These are phyloP conservation scores for Paramormyrops hopkinsi DNA, from an alignment of 2,797 vertebrate genomes.

Conservation along the genomic window DNA sequence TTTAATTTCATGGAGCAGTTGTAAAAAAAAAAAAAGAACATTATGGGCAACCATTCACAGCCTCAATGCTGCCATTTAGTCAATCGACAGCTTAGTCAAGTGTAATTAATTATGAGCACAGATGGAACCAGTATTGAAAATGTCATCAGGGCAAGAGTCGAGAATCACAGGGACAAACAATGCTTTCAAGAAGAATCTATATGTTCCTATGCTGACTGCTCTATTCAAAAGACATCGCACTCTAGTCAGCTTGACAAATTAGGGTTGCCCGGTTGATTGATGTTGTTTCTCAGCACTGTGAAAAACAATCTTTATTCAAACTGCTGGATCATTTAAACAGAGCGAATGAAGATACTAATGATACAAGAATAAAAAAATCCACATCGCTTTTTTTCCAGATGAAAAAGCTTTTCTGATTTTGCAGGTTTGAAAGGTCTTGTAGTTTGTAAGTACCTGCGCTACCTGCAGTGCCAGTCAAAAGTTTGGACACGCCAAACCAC, in stretches of 20 bases:
- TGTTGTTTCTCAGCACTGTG: background rate
- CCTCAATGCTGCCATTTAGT: background rate
- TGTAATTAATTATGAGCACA: conserved; percentile 12
- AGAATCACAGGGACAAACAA: background rate
- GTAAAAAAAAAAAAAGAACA: background rate
- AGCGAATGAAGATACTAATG: background rate
- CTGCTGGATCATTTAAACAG: background rate
- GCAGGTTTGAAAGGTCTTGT: background rate
- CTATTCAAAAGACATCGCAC: background rate
- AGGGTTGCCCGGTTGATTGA: background rate
- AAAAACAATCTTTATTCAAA: conserved; percentile 12
- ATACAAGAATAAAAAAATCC: background rate
- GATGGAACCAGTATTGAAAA: background rate
- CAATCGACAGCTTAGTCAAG: background rate
- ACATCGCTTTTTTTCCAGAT: background rate
- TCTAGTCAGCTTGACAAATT: background rate
- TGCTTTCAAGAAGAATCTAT: background rate
- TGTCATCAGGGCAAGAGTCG: background rate
- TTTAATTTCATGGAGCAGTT: background rate
- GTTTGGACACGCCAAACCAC: background rate
- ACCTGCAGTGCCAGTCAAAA: background rate
- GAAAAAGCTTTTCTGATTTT: background rate
- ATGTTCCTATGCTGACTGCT: conserved; percentile 4
- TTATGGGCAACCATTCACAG: background rate
- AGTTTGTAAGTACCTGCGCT: background rate